Conservation (phyloP, 2,113 vertebrate species). For the Megaptera novaeangliae region DNA sequence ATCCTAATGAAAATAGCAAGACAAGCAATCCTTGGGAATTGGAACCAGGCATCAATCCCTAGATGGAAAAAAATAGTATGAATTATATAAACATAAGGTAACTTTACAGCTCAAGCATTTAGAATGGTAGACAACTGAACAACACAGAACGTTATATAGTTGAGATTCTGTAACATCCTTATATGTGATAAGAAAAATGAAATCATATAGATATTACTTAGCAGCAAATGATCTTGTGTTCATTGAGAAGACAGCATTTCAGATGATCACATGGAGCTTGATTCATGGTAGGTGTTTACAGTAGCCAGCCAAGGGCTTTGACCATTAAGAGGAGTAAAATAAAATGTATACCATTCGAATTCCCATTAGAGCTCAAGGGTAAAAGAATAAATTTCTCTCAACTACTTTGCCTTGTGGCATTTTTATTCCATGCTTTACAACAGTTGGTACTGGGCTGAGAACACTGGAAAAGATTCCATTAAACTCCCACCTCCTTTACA, state of each 20-base stretch:
- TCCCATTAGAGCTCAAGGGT: slow-evolving; percentile 30
- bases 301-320: slow-evolving; percentile 30
- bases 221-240: background rate
- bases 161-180: background rate
- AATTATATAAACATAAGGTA: background rate
- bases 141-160: background rate
- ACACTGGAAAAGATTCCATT: background rate
- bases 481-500: background rate
- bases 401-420: background rate
- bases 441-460: background rate
- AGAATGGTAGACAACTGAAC: background rate
- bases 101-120: background rate
- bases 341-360: slow-evolving; percentile 3
- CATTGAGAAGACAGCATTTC: background rate
- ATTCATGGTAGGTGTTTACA: slow-evolving; percentile 29
- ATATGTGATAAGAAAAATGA: background rate
- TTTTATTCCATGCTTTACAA: slow-evolving; percentile 32
- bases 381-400: slow-evolving; percentile 43
- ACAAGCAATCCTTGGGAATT: background rate
- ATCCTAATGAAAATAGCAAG: background rate
- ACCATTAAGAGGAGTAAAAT: slow-evolving; percentile 56
- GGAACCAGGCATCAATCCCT: background rate
- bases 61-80: background rate
- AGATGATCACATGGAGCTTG: background rate
- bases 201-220: background rate